Conservation (phyloP, 2,113 vertebrate genomes). For the Antigone vipio region DNA sequence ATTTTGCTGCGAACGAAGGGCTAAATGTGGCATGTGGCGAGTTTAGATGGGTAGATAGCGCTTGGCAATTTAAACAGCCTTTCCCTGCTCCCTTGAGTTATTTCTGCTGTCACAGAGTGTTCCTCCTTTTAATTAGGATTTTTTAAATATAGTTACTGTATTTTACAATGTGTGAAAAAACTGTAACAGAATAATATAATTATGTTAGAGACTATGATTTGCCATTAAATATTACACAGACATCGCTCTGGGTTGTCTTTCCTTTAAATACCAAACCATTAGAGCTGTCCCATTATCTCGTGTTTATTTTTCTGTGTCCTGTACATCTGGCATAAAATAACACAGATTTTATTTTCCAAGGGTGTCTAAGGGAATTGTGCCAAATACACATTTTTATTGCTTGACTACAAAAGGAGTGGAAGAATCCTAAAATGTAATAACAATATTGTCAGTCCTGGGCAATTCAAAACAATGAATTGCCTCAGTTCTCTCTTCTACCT, state of each 20-base stretch:
- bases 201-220: constrained; percentile 6
- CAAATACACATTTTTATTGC: background rate
- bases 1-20: background rate
- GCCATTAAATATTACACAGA: constrained; percentile 46
- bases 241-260: background rate
- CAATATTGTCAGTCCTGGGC: background rate
- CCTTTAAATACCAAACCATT: background rate
- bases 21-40: background rate
- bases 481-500: background rate
- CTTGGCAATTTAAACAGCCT: background rate
- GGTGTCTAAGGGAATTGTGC: background rate
- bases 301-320: constrained; percentile 13
- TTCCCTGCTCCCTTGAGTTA: background rate
- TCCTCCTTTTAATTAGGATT: constrained; percentile 27
- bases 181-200: constrained; percentile 39
- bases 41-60: background rate
- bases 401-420: background rate
- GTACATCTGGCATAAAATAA: background rate
- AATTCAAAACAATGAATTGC: background rate
- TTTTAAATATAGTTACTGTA: background rate
- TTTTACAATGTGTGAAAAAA: constrained; percentile 31
- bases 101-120: constrained; percentile 21
- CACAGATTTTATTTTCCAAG: constrained; percentile 21
- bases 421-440: background rate
- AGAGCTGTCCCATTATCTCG: background rate